Percentiles rank a stretch among this genome's conserved stretches.
Evolutionary conservation across 2,888 invertebrate species (phyloP).

Genomic region (Phaonia tiefii): DNA sequence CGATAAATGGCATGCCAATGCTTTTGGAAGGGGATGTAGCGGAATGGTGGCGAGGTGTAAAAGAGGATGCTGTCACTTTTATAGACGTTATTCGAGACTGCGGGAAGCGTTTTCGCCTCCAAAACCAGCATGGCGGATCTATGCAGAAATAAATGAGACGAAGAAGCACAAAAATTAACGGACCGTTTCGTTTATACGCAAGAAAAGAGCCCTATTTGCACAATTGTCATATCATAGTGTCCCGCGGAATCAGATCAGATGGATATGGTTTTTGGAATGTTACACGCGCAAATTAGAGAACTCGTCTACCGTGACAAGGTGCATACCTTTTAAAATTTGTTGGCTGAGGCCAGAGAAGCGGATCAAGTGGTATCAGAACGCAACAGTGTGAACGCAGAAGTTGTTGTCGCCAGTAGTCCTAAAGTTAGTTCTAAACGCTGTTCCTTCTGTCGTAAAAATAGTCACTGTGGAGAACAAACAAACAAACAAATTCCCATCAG

Average conservation of each 20-base stretch:
- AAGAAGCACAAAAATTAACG: too few relatives aligned
- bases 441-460: slow-evolving; percentile 40
- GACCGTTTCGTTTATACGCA: too few relatives aligned
- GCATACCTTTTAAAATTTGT: slow-evolving; percentile 39
- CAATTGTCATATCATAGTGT: too few relatives aligned
- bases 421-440: slow-evolving; percentile 37
- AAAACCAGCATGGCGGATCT: too few relatives aligned
- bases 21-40: slow-evolving; percentile 32
- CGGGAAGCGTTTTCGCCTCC: too few relatives aligned
- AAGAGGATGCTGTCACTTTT: too few relatives aligned
- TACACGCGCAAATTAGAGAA: slow-evolving; percentile 30
- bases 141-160: too few relatives aligned
- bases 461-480: slow-evolving; percentile 39
- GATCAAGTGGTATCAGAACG: slow-evolving; percentile 43
- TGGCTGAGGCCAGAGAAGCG: slow-evolving; percentile 50
- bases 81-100: too few relatives aligned
- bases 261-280: slow-evolving; percentile 16
- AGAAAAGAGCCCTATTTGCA: slow-evolving; percentile 61
- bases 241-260: background rate
- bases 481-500: background rate
- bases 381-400: slow-evolving; percentile 27
- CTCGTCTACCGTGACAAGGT: slow-evolving; percentile 44
- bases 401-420: slow-evolving; percentile 35
- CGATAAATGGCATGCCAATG: slow-evolving; percentile 60
- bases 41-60: too few relatives aligned